A percentile compares a stretch with the other conserved stretches of the same genome.
Conservation (phyloP, 1,140 invertebrate genomes). For the Anastrepha ludens region DNA sequence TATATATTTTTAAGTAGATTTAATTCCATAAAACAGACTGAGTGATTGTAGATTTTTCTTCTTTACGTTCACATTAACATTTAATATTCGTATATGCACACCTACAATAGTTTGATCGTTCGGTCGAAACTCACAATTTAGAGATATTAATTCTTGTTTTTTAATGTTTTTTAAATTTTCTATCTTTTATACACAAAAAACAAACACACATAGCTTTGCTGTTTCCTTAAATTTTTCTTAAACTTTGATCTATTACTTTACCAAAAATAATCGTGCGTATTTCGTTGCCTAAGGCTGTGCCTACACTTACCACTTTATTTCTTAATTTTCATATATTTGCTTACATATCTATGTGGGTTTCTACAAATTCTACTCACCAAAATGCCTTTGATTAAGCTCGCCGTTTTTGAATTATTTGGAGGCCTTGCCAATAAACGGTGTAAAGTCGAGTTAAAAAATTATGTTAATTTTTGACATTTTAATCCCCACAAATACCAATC, state of each 20-base stretch:
- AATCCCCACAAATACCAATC: too few species aligned
- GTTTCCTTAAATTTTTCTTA: not conserved
- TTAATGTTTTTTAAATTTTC: not conserved
- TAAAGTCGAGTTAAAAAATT: too few species aligned
- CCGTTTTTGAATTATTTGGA: not conserved
- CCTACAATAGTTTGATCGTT: not conserved
- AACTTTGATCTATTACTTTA: not conserved
- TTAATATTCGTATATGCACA: slow-evolving; percentile 10
- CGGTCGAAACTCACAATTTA: not conserved
- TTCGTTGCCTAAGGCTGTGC: slow-evolving; percentile 22
- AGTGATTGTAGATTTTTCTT: slow-evolving; percentile 21
- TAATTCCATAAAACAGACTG: slow-evolving; percentile 35
- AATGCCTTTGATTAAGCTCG: not conserved
- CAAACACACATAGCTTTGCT: not conserved
- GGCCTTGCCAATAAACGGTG: too few species aligned
- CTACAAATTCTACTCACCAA: not conserved
- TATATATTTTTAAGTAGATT: slow-evolving; percentile 5
- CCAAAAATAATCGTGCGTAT: not conserved
- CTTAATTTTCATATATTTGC: too few species aligned
- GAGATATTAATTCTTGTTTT: not conserved
- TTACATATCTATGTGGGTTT: not conserved
- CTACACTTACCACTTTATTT: not conserved
- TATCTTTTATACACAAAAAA: not conserved
- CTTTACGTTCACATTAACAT: slow-evolving; percentile 11
- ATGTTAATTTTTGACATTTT: too few species aligned